phyloP scores from a whole-genome alignment of 2,797 vertebrate species.

The Setipinna tenuifilis region DNA sequence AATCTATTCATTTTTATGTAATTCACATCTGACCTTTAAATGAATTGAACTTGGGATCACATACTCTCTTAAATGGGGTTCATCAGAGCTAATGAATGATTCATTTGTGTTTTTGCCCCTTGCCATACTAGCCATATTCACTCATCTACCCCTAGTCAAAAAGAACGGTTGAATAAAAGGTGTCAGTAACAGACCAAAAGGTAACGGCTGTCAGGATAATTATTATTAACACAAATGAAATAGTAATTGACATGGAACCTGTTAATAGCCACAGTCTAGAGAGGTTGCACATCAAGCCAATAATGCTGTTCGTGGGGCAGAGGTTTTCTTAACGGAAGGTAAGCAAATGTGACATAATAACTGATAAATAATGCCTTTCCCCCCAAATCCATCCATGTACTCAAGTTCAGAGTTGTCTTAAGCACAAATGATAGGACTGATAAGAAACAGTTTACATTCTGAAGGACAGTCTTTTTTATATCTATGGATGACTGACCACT shows the following conservation, averaged over 20 bases:
- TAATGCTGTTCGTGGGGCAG: background rate
- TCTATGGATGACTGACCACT: background rate
- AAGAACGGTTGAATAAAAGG: background rate
- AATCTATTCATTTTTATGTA: background rate
- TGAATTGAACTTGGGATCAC: background rate
- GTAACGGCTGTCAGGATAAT: background rate
- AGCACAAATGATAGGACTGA: background rate
- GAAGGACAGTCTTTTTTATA: background rate
- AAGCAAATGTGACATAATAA: background rate
- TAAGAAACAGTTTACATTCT: background rate
- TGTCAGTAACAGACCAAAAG: background rate
- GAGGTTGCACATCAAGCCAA: background rate
- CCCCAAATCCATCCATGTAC: background rate
- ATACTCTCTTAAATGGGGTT: background rate
- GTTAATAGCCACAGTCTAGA: background rate
- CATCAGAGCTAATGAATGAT: background rate
- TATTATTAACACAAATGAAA: background rate
- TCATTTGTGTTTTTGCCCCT: background rate
- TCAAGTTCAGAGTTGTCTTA: background rate
- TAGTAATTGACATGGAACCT: constrained; percentile 1
- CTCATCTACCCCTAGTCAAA: background rate
- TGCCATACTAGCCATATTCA: background rate
- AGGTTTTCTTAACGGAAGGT: background rate
- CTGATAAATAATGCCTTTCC: background rate
- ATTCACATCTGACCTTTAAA: background rate